Evolutionary conservation across 1,140 invertebrate genomes (phyloP), one percentile per base, ranked within the genome.

Genomic region (Dufourea novaeangliae): DNA sequence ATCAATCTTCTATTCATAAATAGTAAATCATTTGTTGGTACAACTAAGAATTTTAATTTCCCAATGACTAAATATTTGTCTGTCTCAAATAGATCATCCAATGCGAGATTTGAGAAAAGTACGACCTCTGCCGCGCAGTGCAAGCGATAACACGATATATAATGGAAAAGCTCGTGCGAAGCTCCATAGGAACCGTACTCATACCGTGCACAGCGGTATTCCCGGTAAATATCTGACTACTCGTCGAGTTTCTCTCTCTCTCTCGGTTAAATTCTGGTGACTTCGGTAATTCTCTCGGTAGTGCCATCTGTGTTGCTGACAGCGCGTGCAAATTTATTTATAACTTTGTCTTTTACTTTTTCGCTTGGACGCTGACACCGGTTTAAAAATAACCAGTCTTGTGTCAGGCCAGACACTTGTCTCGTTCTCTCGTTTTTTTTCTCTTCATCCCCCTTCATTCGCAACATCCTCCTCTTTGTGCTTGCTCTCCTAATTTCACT

Each of bases 61-160:
- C 22, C 20, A 17, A 1, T 37, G 32, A n/a, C n/a, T 25, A 68
- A 52, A 6, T 32, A 14, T n/a, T n/a, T 57, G 7, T 57, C 74
- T 56, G 34, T 29, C 78, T 72, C 56, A 37, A 75, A 64, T 57
- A 92, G 92, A 92, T 80, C 89, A 92, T 71, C 86, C 88, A 2
- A 86, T 90, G 32, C 83, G 89, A 59, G 92, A 92, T 17, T 71
- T 87, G 2, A 83, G 90, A 64, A 92, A 92, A 72, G 85, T 89
- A 17, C 89, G 91, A 59, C 90, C 85, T 32, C 66, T 93, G 34
- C 91, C 91, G 61, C 80, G 92, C 61, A 93, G 92, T 67, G 88
- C 84, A 0, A 93, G 92, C 54, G 92, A 93, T 46, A 93, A 92
- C 66, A 90, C 85, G 11, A 88, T 93, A 72, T 92, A 92, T 77